Evolutionary conservation across 2,113 vertebrate species (phyloP).

Genomic region (Onychorhynchus coronatus): DNA sequence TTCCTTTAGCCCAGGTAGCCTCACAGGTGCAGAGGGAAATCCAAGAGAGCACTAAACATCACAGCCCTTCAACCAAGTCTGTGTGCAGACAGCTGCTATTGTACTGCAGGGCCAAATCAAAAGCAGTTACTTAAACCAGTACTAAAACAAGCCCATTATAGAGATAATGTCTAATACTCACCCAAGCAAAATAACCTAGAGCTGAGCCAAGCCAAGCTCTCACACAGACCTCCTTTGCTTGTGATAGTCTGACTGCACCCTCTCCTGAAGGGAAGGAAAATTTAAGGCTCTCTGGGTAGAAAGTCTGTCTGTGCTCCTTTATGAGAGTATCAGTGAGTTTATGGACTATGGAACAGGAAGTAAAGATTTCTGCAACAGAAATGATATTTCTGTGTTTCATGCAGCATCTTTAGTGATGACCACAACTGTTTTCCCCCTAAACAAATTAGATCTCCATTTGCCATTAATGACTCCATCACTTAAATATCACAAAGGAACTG

Average conservation of each 20-base stretch:
- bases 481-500: slow-evolving; percentile 11
- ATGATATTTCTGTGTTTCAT: not conserved
- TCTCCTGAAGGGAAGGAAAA: not conserved
- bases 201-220: not conserved
- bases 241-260: not conserved
- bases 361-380: not conserved
- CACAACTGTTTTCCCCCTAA: not conserved
- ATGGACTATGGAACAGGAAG: not conserved
- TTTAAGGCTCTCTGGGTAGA: not conserved
- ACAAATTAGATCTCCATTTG: slow-evolving; percentile 43
- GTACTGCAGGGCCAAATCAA: not conserved
- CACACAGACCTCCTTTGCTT: not conserved
- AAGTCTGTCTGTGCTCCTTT: not conserved
- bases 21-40: not conserved
- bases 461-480: slow-evolving; percentile 30
- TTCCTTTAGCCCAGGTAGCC: not conserved
- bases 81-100: not conserved
- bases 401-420: not conserved
- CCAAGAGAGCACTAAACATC: not conserved
- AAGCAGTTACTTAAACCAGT: not conserved
- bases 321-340: not conserved
- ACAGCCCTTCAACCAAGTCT: not conserved
- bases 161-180: no score
- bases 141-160: not conserved
- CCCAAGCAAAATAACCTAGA: rapidly evolving